A percentile compares a stretch with the other conserved stretches of the same genome.
Evolutionary conservation across 2,113 vertebrate species (phyloP).

Genomic region (Leucoraja erinaceus): DNA sequence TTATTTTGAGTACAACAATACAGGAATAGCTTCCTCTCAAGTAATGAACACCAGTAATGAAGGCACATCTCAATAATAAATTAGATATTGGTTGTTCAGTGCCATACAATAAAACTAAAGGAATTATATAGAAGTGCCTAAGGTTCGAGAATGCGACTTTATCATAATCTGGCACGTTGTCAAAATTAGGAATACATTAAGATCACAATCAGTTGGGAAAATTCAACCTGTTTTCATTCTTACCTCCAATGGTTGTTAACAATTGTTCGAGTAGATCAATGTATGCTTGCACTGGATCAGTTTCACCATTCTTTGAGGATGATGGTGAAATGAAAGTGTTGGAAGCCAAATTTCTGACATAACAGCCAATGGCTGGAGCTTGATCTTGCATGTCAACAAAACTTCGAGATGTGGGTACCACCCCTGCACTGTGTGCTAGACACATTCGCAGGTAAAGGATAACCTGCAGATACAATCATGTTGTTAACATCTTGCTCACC

Average conservation of each 20-base stretch:
- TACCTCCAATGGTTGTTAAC: conserved; percentile 82
- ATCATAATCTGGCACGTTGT: not conserved
- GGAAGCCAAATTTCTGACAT: conserved; percentile 73
- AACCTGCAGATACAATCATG: conserved; percentile 59
- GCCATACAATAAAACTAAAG: not conserved
- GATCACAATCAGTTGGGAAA: not conserved
- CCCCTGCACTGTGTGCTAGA: conserved; percentile 83
- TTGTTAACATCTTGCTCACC: not conserved
- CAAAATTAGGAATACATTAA: not conserved
- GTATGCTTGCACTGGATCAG: conserved; percentile 80
- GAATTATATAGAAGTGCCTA: not conserved
- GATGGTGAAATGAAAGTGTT: conserved; percentile 55
- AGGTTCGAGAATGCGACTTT: not conserved
- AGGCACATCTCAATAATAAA: not conserved
- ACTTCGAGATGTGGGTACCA: conserved; percentile 71
- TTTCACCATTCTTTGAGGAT: conserved; percentile 67
- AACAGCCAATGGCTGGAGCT: conserved; percentile 82
- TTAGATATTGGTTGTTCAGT: not conserved
- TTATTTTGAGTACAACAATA: not conserved
- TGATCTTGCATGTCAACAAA: conserved; percentile 91
- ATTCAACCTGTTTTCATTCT: conserved; percentile 41
- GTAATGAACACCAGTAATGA: not conserved
- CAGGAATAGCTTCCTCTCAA: not conserved
- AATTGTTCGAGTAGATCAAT: conserved; percentile 87
- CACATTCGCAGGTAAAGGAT: conserved; percentile 92